phyloP scores from a whole-genome alignment of 2,113 vertebrate genomes.

The Rana temporaria region DNA sequence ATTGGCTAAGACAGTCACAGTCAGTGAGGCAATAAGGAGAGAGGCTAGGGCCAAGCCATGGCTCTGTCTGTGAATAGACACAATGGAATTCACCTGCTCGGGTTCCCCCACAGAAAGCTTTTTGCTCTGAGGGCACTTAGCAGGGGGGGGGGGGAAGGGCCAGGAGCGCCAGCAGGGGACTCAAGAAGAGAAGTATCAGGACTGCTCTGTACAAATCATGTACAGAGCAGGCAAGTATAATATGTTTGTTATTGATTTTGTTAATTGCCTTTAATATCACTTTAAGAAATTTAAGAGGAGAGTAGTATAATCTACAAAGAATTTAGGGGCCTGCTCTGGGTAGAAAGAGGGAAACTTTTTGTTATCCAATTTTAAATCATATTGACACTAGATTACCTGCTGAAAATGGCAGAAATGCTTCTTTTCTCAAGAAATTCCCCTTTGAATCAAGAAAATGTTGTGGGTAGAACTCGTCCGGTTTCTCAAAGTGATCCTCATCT shows the following conservation, averaged over 20 bases:
- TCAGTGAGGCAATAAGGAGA: no score
- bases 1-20: no score
- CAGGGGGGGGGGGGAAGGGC: no score
- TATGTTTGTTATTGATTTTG: neutral
- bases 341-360: neutral
- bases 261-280: neutral
- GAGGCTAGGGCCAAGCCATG: no score
- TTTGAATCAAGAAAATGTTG: slow-evolving; percentile 62
- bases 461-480: slow-evolving; percentile 60
- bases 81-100: no score
- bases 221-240: no score
- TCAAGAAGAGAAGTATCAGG: no score
- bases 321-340: neutral
- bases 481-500: slow-evolving; percentile 70
- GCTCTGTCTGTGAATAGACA: no score
- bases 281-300: neutral
- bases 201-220: no score
- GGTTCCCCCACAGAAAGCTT: no score
- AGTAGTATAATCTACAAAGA: neutral
- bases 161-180: no score
- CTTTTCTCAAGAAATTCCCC: slow-evolving; percentile 70
- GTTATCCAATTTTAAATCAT: neutral
- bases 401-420: slow-evolving; percentile 76
- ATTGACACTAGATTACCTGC: slow-evolving; percentile 59
- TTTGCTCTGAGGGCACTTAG: no score